A percentile compares a stretch with the other conserved stretches of the same genome.
Evolutionary conservation across 2,797 vertebrate genomes (phyloP).

Genomic region (Adelosebastes latens): DNA sequence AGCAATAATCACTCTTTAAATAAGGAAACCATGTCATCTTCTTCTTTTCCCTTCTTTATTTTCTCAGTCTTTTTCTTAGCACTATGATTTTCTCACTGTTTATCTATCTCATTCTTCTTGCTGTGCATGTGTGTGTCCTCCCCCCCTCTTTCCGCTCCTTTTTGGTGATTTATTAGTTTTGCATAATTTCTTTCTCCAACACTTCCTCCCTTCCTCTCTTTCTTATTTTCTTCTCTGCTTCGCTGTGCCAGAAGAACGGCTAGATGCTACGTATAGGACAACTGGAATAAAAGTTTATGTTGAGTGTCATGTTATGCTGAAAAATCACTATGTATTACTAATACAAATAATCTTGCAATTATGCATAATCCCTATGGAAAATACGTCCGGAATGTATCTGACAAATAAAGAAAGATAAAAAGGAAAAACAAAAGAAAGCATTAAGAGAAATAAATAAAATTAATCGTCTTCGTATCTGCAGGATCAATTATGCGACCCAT

Average conservation of each 20-base stretch:
- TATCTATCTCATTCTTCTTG: background rate
- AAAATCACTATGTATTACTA: background rate
- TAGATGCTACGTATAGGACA: background rate
- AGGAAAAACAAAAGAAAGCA: background rate
- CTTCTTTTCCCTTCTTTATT: background rate
- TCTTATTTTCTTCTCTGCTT: background rate
- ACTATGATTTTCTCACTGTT: background rate
- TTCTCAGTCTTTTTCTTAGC: background rate
- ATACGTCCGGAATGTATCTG: background rate
- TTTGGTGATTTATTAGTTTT: slow-evolving; percentile 39
- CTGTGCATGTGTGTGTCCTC: background rate
- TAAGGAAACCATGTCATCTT: background rate
- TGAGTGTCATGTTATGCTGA: background rate
- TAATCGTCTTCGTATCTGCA: background rate
- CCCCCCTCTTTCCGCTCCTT: background rate
- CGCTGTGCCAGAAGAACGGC: background rate
- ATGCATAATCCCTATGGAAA: background rate
- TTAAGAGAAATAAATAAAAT: background rate
- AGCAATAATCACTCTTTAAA: slow-evolving; percentile 15
- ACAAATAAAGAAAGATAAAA: background rate
- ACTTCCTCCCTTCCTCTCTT: background rate
- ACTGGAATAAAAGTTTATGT: background rate
- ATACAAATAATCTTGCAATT: background rate
- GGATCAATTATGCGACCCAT: background rate
- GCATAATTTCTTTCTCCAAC: slow-evolving; percentile 3